Evolutionary conservation across 2,888 invertebrate species (phyloP).

Genomic region (Pammene fasciana): DNA sequence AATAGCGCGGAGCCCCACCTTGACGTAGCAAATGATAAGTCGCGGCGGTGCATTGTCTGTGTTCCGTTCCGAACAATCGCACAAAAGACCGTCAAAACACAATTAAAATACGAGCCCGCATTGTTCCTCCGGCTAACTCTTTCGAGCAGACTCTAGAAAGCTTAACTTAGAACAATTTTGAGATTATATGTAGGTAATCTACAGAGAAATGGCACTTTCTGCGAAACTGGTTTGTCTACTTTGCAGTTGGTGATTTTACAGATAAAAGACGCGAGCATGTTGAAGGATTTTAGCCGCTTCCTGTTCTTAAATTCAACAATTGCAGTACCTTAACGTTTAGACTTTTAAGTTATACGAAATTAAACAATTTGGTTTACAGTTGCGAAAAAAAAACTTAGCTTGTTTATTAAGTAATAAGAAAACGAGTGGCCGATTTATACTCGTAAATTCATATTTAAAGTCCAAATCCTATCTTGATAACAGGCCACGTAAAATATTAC

Average conservation of each 20-base stretch:
- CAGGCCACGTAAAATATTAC: conserved; percentile 41
- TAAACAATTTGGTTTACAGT: too few species aligned
- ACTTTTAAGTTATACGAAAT: too few species aligned
- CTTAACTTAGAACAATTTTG: conserved; percentile 33
- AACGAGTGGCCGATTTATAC: not conserved
- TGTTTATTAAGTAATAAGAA: not conserved
- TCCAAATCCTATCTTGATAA: conserved; percentile 29
- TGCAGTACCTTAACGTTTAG: not conserved
- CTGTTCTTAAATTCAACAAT: not conserved
- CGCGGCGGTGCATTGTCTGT: conserved; percentile 44
- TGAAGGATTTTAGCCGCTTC: too few species aligned
- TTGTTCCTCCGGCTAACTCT: conserved; percentile 36
- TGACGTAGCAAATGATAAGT: conserved; percentile 42
- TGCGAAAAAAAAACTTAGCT: too few species aligned
- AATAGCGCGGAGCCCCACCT: conserved; percentile 32
- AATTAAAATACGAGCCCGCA: conserved; percentile 57
- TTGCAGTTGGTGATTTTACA: not conserved
- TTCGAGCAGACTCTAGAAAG: conserved; percentile 26
- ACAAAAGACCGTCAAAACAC: conserved; percentile 54
- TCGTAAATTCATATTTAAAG: conserved; percentile 14
- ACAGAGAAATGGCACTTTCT: conserved; percentile 20
- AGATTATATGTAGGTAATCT: conserved; percentile 33
- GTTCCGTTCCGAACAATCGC: conserved; percentile 46
- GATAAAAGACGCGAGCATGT: not conserved
- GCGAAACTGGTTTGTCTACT: conserved; percentile 3